Percentiles rank a stretch among this genome's conserved stretches.
Evolutionary conservation across 2,797 vertebrate genomes (phyloP).

Genomic region (Oreochromis mossambicus): DNA sequence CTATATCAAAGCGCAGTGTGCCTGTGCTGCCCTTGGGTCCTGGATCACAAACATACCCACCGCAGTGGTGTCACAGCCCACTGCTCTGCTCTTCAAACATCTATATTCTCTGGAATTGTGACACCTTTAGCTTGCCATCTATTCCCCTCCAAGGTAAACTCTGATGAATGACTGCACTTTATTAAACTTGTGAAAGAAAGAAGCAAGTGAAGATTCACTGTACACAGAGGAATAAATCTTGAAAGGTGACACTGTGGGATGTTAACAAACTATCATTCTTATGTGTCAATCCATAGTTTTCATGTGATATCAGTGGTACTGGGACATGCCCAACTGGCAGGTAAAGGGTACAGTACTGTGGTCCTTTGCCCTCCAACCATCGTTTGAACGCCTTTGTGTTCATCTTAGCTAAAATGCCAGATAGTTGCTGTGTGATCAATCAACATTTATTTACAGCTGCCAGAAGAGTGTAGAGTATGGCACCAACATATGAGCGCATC

Average conservation of each 20-base stretch:
- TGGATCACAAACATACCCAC: background rate
- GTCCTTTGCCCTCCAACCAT: background rate
- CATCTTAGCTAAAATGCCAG: background rate
- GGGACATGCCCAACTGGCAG: background rate
- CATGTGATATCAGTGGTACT: background rate
- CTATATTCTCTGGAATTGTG: background rate
- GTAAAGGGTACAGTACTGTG: background rate
- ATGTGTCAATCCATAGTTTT: background rate
- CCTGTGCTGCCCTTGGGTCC: background rate
- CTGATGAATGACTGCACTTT: background rate
- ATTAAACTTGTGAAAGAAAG: background rate
- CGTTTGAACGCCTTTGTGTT: background rate
- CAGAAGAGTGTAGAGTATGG: background rate
- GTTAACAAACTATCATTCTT: background rate
- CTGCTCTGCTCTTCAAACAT: background rate
- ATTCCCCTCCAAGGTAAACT: background rate
- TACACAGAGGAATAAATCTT: background rate
- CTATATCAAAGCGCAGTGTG: conserved; percentile 13
- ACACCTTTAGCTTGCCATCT: background rate
- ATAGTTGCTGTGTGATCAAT: background rate
- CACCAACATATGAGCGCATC: background rate
- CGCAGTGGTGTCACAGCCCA: background rate
- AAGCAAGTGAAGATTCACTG: background rate
- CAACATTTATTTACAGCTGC: background rate
- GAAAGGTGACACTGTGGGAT: background rate